Evolutionary conservation across 2,888 invertebrate genomes (phyloP), one percentile per base, ranked within the genome.

Genomic region (Hyppa rectilinea): DNA sequence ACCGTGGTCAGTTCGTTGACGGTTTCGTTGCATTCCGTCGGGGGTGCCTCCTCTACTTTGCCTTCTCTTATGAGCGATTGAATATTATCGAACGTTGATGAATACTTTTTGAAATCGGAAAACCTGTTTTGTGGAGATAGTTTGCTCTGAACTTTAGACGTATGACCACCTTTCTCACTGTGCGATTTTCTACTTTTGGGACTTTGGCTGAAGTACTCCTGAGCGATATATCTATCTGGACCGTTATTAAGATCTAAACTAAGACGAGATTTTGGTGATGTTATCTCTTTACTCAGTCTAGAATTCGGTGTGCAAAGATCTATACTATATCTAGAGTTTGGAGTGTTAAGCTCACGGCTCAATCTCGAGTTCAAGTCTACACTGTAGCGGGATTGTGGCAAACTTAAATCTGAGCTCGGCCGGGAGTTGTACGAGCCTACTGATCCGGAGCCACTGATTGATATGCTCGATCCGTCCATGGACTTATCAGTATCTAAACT

Each of bases 31-130:
- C 95, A 96, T 80, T 96, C 96, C 61, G 91, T 88, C 68, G 92
- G 92, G 38, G 94, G 94, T 52, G 96, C 92, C 85, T 96, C 96
- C 79, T 97, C 96, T 23, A 97, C 96, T 80, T 97, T 96, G 31
- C 97, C 97, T 89, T 98, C 97, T 86, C 97, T 97, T 78, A 98
- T 96, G 81, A 98, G 92, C 50, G 97, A 97, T 88, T 97, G 97
- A 85, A 98, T 97, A 88, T 97, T 97, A 94, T 98, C 97, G 90
- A 98, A 98, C 12, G 97, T 97, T 53, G 97, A 97, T 81, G 97
- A 97, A 92, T 97, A 97, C 87, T 97, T 97, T 87, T 97, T 97
- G 84, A 97, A 96, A 87, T 97, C 97, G 14, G 96, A 92, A 87
- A 96, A 96, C 80, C 96, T 94, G 87, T 95, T 96, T 84, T 96